These are phyloP conservation scores for Atrichornis clamosus DNA, from an alignment of 2,113 vertebrate genomes.

Conservation along the genomic window DNA sequence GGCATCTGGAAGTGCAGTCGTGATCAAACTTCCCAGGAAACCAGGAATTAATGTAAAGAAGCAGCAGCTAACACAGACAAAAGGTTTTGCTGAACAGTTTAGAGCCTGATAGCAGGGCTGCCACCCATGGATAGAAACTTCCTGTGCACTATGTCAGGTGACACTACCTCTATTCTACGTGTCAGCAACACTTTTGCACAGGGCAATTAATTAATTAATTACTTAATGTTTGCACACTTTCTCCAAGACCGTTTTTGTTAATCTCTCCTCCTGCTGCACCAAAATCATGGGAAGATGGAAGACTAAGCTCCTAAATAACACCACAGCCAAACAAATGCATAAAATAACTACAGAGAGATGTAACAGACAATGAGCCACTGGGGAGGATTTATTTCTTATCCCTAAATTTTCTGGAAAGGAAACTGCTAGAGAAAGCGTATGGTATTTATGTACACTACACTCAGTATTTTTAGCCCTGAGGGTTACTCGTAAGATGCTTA, in stretches of 20 bases:
- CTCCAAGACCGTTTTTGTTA: not conserved
- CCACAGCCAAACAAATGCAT: not conserved
- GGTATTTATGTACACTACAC: not conserved
- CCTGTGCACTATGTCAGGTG: not conserved
- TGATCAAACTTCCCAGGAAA: not conserved
- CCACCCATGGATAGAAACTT: not conserved
- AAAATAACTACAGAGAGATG: not conserved
- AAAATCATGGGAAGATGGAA: not conserved
- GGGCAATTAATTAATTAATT: not conserved
- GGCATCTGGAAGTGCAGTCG: not conserved
- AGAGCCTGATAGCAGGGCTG: not conserved
- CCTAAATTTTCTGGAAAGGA: not conserved
- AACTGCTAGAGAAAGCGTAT: not conserved
- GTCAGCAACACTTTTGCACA: not conserved
- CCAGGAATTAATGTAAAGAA: not conserved
- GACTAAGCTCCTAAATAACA: not conserved
- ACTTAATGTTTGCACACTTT: not conserved
- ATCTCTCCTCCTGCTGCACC: not conserved
- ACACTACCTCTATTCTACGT: not conserved
- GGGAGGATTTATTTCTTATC: constrained; percentile 18
- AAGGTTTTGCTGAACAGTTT: not conserved
- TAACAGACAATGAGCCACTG: not conserved
- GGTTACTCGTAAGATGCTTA: not conserved
- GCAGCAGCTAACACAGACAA: not conserved
- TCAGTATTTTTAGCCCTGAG: constrained; percentile 1